phyloP scores from a whole-genome alignment of 2,888 invertebrate genomes.

The Amphipyra berbera region DNA sequence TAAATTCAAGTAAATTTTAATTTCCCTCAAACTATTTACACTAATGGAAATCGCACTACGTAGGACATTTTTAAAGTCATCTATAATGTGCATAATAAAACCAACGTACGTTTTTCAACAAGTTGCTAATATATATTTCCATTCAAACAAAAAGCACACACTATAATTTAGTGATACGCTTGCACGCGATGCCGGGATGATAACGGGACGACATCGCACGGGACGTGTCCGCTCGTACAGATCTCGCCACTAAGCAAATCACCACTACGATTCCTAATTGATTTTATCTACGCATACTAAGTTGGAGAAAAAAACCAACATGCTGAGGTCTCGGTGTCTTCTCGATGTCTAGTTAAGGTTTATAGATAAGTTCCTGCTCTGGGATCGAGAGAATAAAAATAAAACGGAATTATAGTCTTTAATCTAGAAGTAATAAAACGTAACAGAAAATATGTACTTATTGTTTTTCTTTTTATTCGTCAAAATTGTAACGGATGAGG shows the following conservation, averaged over 20 bases:
- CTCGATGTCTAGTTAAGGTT: constrained; percentile 33
- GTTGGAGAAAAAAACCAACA: constrained; percentile 49
- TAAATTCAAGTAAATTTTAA: no score
- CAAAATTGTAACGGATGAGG: no score
- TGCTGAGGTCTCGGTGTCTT: constrained; percentile 19
- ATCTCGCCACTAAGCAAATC: constrained; percentile 75
- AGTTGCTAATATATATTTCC: background rate
- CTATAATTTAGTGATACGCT: constrained; percentile 58
- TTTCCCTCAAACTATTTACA: background rate
- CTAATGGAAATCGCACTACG: background rate
- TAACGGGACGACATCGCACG: constrained; percentile 74
- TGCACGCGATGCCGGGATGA: constrained; percentile 69
- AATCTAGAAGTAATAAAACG: no score
- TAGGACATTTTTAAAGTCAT: background rate
- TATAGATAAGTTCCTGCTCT: constrained; percentile 42
- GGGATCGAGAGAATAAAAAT: background rate
- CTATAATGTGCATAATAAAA: background rate
- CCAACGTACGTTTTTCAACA: background rate
- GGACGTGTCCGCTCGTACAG: constrained; percentile 69
- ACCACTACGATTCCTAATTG: constrained; percentile 77
- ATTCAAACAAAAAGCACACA: constrained; percentile 30
- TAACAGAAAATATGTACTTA: no score
- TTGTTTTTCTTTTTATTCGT: no score
- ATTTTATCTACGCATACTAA: constrained; percentile 76
- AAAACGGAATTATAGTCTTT: no score